phyloP scores from a whole-genome alignment of 2,888 invertebrate species.

The Aspidapion aeneum region DNA sequence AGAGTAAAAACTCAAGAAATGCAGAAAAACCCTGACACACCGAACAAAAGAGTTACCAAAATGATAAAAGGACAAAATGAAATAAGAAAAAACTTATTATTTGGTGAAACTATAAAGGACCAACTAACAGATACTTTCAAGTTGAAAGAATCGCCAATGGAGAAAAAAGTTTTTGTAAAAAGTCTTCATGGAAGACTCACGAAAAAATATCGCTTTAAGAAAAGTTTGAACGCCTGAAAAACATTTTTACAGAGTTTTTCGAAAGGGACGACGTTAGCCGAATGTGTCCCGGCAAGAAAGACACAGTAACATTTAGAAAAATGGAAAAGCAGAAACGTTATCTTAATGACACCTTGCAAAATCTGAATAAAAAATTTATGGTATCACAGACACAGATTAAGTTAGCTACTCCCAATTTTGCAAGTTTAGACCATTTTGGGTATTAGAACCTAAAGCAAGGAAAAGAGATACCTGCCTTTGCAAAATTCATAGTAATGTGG shows the following conservation, averaged over 20 bases:
- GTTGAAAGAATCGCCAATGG: not conserved
- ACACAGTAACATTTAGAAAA: constrained; percentile 3
- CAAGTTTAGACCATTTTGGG: not conserved
- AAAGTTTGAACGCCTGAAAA: not conserved
- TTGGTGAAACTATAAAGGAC: not conserved
- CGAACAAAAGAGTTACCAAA: not conserved
- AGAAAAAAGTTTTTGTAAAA: not conserved
- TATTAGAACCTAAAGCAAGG: constrained; percentile 1
- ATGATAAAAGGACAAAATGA: not conserved
- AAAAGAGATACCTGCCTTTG: not conserved
- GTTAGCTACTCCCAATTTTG: not conserved
- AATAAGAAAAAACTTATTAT: not conserved
- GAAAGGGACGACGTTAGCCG: not conserved
- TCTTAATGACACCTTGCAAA: constrained; percentile 1
- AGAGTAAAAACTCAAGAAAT: not conserved
- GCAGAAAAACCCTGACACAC: not conserved
- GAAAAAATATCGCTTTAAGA: not conserved
- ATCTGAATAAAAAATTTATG: not conserved
- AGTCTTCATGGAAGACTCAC: not conserved
- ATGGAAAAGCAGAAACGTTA: not conserved
- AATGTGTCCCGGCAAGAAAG: not conserved
- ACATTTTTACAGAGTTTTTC: not conserved
- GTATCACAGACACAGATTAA: not conserved
- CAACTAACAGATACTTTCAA: constrained; percentile 1
- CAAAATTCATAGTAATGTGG: not conserved